Percentiles rank a stretch among this genome's conserved stretches.
Conservation (phyloP, 2,113 vertebrate species). For the Centrocercus urophasianus region DNA sequence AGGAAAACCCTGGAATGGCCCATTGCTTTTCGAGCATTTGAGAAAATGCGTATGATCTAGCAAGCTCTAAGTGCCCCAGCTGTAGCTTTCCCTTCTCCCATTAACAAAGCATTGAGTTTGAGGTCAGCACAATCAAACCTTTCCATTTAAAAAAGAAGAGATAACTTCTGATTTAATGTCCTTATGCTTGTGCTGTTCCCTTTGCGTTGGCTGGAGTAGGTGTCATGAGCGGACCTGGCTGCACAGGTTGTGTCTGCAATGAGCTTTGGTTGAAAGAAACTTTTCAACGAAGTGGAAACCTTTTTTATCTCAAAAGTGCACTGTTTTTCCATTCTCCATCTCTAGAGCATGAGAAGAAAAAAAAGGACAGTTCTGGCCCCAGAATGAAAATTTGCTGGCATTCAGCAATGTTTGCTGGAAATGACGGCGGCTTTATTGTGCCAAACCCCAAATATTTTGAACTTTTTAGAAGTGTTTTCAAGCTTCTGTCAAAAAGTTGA, state of each 20-base stretch:
- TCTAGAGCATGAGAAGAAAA: not conserved
- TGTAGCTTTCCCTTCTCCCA: not conserved
- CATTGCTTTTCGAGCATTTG: not conserved
- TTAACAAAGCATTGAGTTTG: not conserved
- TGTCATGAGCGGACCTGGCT: not conserved
- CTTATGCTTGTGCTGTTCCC: not conserved
- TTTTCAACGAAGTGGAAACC: not conserved
- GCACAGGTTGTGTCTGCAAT: not conserved
- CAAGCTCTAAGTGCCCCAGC: not conserved
- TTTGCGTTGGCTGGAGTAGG: not conserved
- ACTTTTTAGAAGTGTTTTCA: not conserved
- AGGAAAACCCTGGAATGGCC: conserved; percentile 64
- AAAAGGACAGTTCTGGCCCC: not conserved
- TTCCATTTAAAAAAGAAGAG: not conserved
- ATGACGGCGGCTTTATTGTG: not conserved
- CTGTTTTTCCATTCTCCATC: not conserved
- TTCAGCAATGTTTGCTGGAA: not conserved
- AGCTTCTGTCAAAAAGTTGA: not conserved
- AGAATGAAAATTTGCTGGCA: not conserved
- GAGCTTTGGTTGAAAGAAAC: not conserved
- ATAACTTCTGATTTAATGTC: not conserved
- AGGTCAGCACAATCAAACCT: not conserved
- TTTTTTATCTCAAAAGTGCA: not conserved
- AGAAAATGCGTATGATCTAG: not conserved
- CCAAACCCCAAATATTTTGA: conserved; percentile 43